phyloP scores from a whole-genome alignment of 1,140 invertebrate genomes.

The Cepaea nemoralis region DNA sequence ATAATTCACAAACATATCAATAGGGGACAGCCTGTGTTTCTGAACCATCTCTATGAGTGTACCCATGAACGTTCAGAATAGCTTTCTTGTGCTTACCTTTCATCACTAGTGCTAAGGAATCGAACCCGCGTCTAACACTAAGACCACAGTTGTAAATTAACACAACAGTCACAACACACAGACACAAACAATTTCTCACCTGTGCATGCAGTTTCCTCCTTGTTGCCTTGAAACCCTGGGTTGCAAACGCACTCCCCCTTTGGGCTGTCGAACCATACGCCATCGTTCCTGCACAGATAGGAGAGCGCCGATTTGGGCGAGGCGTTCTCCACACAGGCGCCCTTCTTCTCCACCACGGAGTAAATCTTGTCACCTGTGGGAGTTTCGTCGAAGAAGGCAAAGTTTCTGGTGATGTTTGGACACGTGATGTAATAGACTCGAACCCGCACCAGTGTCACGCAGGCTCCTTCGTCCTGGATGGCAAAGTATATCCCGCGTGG shows the following conservation, averaged over 20 bases:
- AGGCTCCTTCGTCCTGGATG: conserved; percentile 94
- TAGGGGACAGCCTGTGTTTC: no score
- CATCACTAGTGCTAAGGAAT: no score
- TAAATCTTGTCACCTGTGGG: conserved; percentile 92
- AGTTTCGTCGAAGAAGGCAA: conserved; percentile 91
- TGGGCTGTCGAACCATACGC: conserved; percentile 86
- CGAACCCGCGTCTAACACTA: no score
- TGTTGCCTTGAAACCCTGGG: conserved; percentile 90
- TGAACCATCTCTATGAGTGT: no score
- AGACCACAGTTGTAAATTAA: no score
- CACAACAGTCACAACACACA: no score
- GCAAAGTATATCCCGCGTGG: conserved; percentile 94
- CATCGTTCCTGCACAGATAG: conserved; percentile 94
- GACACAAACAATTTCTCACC: no score
- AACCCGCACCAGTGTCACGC: conserved; percentile 93
- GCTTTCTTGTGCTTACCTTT: no score
- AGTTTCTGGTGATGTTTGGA: conserved; percentile 91
- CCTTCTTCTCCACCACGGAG: conserved; percentile 82
- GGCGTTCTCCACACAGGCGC: conserved; percentile 64
- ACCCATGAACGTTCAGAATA: no score
- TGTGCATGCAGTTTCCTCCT: conserved; percentile 65
- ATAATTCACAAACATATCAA: no score
- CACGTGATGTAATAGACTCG: conserved; percentile 97
- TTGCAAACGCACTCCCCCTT: conserved; percentile 92
- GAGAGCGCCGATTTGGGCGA: conserved; percentile 69